A percentile compares a stretch with the other conserved stretches of the same genome.
Evolutionary conservation across 2,113 vertebrate species (phyloP).

Genomic region (Grallaria varia): DNA sequence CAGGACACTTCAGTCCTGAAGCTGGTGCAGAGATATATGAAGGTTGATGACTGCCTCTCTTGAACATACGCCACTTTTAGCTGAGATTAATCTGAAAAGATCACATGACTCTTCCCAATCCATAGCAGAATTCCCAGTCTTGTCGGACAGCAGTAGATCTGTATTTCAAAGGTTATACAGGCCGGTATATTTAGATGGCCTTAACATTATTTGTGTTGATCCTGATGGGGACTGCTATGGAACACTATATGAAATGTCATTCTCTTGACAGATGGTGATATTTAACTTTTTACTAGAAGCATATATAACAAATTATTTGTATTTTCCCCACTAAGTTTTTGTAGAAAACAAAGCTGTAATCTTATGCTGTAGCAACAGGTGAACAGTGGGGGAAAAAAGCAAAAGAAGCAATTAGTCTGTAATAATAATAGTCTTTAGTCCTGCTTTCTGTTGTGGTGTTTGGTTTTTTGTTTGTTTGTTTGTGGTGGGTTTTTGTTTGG

Average conservation of each 20-base stretch:
- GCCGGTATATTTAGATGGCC: neutral
- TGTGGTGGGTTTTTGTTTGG: neutral
- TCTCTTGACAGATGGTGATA: neutral
- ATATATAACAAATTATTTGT: neutral
- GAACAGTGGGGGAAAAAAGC: neutral
- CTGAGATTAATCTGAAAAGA: neutral
- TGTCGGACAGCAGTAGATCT: rapidly evolving
- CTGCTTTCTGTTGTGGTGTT: neutral
- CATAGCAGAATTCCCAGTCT: neutral
- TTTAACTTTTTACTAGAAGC: neutral
- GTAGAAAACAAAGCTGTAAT: neutral
- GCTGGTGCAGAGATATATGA: neutral
- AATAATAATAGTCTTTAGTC: neutral
- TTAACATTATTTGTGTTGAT: neutral
- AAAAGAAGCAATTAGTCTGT: neutral
- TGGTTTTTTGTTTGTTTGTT: neutral
- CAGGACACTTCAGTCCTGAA: neutral
- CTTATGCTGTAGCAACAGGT: neutral
- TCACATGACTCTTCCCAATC: neutral
- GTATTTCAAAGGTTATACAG: neutral
- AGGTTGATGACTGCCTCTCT: neutral
- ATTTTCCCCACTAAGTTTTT: neutral
- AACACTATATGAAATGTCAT: neutral
- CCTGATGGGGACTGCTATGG: neutral
- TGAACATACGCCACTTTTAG: neutral